Conservation (phyloP, 2,113 vertebrate species). For the Antechinus stuartii region DNA sequence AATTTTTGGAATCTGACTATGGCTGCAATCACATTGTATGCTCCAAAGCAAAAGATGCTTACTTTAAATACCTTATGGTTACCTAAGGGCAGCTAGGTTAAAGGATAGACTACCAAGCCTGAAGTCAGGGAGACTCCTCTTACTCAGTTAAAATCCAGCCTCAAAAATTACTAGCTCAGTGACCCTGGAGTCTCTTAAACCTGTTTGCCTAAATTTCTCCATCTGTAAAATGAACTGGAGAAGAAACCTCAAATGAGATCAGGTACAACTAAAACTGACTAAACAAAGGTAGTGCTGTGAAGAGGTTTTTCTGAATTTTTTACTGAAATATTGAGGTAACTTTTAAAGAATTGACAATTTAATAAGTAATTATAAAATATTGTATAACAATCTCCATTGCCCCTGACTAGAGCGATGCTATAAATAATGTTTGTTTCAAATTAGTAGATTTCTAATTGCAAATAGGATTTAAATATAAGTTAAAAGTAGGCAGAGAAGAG, state of each 20-base stretch:
- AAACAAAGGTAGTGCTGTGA: constrained; percentile 61
- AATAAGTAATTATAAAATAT: constrained; percentile 55
- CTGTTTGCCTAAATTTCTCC: too few relatives aligned
- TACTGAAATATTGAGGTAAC: constrained; percentile 69
- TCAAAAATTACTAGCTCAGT: too few relatives aligned
- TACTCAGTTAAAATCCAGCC: too few relatives aligned
- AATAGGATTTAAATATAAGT: not conserved
- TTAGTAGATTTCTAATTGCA: not conserved
- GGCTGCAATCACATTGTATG: constrained; percentile 82
- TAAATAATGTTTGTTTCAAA: not conserved
- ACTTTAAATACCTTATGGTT: constrained; percentile 87
- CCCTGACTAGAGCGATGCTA: not conserved
- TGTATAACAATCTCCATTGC: constrained; percentile 54
- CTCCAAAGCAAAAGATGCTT: constrained; percentile 82
- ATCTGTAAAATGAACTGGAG: too few relatives aligned
- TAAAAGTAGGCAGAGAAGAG: not conserved
- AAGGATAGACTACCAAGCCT: not conserved
- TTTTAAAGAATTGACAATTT: constrained; percentile 78
- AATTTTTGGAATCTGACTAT: constrained; percentile 80
- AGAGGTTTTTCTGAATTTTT: constrained; percentile 81
- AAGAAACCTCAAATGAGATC: too few relatives aligned
- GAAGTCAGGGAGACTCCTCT: too few relatives aligned
- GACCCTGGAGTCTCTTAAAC: too few relatives aligned
- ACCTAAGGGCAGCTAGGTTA: constrained; percentile 61
- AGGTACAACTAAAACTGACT: too few relatives aligned